These are phyloP conservation scores for Drosophila virilis DNA, from an alignment of 1,140 invertebrate genomes.

Conservation along the genomic window DNA sequence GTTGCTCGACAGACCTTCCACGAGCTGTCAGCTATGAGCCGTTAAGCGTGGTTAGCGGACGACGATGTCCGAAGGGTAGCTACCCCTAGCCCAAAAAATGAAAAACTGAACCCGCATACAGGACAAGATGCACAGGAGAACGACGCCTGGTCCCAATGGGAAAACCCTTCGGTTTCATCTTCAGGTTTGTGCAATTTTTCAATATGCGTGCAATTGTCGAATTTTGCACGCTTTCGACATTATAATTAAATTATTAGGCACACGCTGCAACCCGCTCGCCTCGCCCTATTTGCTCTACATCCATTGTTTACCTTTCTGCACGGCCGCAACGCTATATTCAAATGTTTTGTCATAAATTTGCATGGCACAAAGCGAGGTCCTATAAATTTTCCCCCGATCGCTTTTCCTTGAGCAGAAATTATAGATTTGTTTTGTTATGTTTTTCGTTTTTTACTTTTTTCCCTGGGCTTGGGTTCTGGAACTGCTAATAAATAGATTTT, in stretches of 20 bases:
- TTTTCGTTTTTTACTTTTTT: slow-evolving; percentile 16
- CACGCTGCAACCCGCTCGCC: slow-evolving; percentile 53
- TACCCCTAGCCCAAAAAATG: slow-evolving; percentile 43
- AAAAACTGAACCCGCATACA: slow-evolving; percentile 16
- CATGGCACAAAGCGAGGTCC: slow-evolving; percentile 63
- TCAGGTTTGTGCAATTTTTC: slow-evolving; percentile 31
- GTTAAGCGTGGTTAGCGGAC: slow-evolving; percentile 34
- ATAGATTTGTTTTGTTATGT: slow-evolving; percentile 59
- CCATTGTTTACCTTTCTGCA: slow-evolving; percentile 75
- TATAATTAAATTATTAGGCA: slow-evolving; percentile 80
- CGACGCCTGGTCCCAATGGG: slow-evolving; percentile 20
- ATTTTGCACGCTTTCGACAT: slow-evolving; percentile 75
- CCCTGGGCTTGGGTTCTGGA: slow-evolving; percentile 13
- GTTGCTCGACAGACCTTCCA: slow-evolving; percentile 24
- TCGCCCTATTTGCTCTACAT: slow-evolving; percentile 17
- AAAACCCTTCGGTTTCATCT: slow-evolving; percentile 47
- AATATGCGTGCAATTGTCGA: slow-evolving; percentile 60
- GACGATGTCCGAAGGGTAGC: slow-evolving; percentile 9
- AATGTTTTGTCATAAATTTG: slow-evolving; percentile 82
- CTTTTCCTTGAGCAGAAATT: slow-evolving; percentile 59
- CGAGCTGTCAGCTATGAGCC: slow-evolving; percentile 40
- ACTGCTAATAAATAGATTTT: slow-evolving; percentile 41
- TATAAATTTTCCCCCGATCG: slow-evolving; percentile 45
- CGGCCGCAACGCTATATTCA: slow-evolving; percentile 33
- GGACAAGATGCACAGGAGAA: slow-evolving; percentile 14